Evolutionary conservation across 1,140 invertebrate genomes (phyloP), one percentile per base, ranked within the genome.

Genomic region (Amphibalanus amphitrite): DNA sequence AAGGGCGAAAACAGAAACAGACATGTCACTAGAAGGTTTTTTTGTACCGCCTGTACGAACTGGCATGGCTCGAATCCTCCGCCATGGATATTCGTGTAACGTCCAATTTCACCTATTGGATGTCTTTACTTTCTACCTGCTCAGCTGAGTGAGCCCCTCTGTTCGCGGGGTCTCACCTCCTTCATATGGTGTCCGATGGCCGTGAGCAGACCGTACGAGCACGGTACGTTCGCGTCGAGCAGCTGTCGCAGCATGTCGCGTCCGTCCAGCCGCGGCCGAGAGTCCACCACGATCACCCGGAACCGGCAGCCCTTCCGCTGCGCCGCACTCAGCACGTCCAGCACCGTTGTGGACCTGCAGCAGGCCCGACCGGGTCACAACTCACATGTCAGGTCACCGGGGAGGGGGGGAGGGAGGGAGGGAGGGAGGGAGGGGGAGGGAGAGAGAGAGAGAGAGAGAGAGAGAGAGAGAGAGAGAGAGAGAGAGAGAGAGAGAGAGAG

Each of bases 181-280:
- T 85, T 85, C 89, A 97, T 95, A 4, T 93, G 85, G 78, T 87
- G 92, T 76, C 88, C 88, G 69, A 91, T 81, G 25, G 90, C 87
- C 78, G 88, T 89, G 30, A 95, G 90, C n/a, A 92, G 82, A 28
- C 90, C 84, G 79, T 95, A 94, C 6, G 88, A 87, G 79, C 90
- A 92, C 38, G 86, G 83, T 33, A 96, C 86, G 29, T 88, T 87
- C 70, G 84, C 78, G 28, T 85, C 83, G 0, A 86, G 82, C 29
- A 95, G 82, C 71, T 87, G 83, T 28, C 88, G 82, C 29, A 94
- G 77, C 83, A 92, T 86, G 80, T 91, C 87, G 74, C 84, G 83
- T 0, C 90, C 92, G 82, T 92, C 90, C 68, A 86, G 83, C 78
- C 86, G 85, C 0, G 90, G 90, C 71, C 90, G 82, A 26, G 86